Conservation (phyloP, 2,797 vertebrate genomes). For the Menidia menidia region DNA sequence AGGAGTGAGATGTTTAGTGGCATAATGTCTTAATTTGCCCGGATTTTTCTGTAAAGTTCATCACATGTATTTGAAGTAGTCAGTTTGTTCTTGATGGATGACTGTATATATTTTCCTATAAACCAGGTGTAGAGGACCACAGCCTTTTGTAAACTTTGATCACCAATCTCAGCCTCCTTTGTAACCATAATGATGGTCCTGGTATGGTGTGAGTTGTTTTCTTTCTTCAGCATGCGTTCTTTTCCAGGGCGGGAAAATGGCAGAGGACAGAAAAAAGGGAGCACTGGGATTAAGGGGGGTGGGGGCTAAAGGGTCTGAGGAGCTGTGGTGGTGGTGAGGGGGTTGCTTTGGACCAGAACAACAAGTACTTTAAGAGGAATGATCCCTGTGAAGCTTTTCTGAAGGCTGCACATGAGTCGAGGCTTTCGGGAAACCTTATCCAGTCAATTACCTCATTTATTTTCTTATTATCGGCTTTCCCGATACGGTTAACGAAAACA, state of each 20-base stretch:
- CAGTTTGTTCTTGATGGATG: background rate
- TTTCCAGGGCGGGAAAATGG: conserved; percentile 80
- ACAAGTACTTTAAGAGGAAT: background rate
- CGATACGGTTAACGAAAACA: background rate
- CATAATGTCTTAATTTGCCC: background rate
- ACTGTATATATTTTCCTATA: background rate
- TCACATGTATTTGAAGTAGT: background rate
- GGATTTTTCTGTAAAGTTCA: background rate
- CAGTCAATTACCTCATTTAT: background rate
- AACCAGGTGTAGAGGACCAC: background rate
- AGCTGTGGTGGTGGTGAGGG: conserved; percentile 11
- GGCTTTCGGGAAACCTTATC: background rate
- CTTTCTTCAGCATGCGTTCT: conserved; percentile 58
- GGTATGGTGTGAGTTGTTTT: conserved; percentile 38
- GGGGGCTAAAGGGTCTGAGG: conserved; percentile 14
- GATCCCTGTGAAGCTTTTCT: background rate
- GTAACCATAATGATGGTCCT: conserved; percentile 4
- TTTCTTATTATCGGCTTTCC: background rate
- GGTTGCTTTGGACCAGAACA: background rate
- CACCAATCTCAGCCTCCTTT: background rate
- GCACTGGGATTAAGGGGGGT: conserved; percentile 21
- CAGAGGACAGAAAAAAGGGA: conserved; percentile 30
- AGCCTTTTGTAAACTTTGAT: background rate
- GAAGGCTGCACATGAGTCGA: background rate
- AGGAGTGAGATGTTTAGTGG: background rate